A percentile compares a stretch with the other conserved stretches of the same genome.
Evolutionary conservation across 2,888 invertebrate genomes (phyloP).

Genomic region (Pollenia labialis): DNA sequence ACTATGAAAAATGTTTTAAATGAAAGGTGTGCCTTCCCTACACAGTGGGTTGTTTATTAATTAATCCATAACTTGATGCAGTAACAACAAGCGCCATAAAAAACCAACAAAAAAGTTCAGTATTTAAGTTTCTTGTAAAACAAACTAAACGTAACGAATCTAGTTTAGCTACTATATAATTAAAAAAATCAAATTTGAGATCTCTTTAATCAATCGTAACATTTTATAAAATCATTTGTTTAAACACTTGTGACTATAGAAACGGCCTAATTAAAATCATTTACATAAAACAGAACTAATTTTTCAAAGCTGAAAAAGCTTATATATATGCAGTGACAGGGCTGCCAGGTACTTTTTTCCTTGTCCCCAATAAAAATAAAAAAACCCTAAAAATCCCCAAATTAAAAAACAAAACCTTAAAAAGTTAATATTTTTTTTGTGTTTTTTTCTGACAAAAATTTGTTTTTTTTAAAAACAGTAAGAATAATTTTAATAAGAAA

Average conservation of each 20-base stretch:
- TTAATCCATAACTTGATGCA: constrained; percentile 66
- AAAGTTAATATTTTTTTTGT: too few species aligned
- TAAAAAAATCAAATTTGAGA: constrained; percentile 31
- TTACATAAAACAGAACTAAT: background rate
- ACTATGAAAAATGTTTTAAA: constrained; percentile 66
- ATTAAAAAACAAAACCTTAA: too few species aligned
- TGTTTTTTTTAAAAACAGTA: too few species aligned
- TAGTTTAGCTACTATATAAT: constrained; percentile 68
- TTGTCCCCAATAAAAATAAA: too few species aligned
- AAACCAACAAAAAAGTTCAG: constrained; percentile 4
- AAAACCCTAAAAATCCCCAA: too few species aligned
- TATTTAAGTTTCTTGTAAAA: constrained; percentile 51
- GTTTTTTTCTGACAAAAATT: too few species aligned
- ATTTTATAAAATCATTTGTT: background rate
- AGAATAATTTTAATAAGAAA: too few species aligned
- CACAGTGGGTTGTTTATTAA: constrained; percentile 70
- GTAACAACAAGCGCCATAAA: background rate
- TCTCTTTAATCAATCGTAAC: constrained; percentile 39
- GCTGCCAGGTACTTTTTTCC: too few species aligned
- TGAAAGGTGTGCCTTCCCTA: constrained; percentile 63
- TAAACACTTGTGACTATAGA: constrained; percentile 7
- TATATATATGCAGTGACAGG: too few species aligned
- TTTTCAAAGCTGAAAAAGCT: too few species aligned
- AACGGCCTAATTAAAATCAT: background rate
- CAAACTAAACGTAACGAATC: constrained; percentile 64